Conservation (phyloP, 1,140 invertebrate genomes). For the Bombus vancouverensis region DNA sequence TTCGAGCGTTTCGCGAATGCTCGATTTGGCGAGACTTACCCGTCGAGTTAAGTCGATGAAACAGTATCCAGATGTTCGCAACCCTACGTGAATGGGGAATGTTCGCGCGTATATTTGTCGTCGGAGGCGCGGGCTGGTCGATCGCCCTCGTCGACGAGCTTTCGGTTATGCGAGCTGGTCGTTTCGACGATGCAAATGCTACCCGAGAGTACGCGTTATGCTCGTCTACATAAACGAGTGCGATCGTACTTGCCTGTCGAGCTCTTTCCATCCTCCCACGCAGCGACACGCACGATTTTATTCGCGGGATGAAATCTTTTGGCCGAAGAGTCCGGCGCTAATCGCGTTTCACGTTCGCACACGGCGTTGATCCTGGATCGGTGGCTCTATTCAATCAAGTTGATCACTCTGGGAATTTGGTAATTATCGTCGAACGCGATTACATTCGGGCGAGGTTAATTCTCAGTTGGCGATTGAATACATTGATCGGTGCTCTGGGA, state of each 20-base stretch:
- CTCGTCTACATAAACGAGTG: neutral
- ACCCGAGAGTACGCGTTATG: no score
- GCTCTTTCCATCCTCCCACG: neutral
- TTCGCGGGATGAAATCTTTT: neutral
- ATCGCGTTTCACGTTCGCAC: neutral
- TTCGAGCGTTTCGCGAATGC: neutral
- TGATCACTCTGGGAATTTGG: neutral
- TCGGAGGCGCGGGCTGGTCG: neutral
- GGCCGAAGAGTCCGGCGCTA: neutral
- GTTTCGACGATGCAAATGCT: no score
- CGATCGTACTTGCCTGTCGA: neutral
- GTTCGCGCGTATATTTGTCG: neutral
- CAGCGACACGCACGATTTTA: no score
- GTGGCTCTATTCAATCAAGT: neutral
- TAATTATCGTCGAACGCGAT: constrained; percentile 11
- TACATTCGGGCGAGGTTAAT: neutral
- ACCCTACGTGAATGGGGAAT: neutral
- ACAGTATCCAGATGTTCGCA: neutral
- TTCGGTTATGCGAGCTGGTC: no score
- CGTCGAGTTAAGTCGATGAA: neutral
- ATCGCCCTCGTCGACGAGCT: no score
- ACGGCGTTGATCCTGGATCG: constrained; percentile 4
- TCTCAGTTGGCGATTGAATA: neutral
- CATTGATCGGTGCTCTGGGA: neutral
- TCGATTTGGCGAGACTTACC: neutral